phyloP scores from a whole-genome alignment of 2,113 vertebrate species.

The Thunnus thynnus region DNA sequence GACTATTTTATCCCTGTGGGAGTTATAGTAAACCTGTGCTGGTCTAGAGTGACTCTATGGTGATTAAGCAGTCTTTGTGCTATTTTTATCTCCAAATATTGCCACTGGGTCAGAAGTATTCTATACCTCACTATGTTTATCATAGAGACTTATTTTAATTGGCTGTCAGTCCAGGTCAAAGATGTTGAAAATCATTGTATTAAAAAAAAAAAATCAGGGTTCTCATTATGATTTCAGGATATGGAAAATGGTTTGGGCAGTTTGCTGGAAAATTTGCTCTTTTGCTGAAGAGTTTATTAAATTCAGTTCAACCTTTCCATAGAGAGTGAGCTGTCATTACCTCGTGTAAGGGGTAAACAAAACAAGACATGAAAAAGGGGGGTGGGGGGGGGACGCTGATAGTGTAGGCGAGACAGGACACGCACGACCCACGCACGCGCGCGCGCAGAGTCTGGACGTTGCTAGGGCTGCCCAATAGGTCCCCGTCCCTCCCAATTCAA shows the following conservation, averaged over 20 bases:
- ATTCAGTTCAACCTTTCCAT: slow-evolving; percentile 11
- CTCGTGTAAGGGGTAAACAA: slow-evolving; percentile 52
- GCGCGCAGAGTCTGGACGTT: slow-evolving; percentile 1
- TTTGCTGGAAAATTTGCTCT: not conserved
- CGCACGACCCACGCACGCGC: slow-evolving; percentile 6
- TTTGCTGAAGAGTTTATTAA: slow-evolving; percentile 39
- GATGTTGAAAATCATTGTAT: not conserved
- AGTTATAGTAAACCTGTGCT: slow-evolving; percentile 9
- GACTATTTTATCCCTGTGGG: not conserved
- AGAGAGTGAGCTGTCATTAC: slow-evolving; percentile 21
- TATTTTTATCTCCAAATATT: slow-evolving; percentile 24
- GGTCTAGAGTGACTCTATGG: slow-evolving; percentile 11
- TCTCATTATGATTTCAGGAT: not conserved
- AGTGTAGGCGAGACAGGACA: slow-evolving; percentile 41
- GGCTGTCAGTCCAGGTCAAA: slow-evolving; percentile 8
- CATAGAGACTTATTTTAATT: slow-evolving; percentile 15
- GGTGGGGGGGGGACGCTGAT: not conserved
- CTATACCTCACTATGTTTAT: not conserved
- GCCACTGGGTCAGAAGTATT: not conserved
- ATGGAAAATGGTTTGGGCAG: not conserved
- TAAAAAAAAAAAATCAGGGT: not conserved
- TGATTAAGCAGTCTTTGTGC: slow-evolving; percentile 21
- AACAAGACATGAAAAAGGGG: slow-evolving; percentile 20
- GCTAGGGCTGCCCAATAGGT: slow-evolving; percentile 6
- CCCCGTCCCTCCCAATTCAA: not conserved